Base-by-base conservation (phyloP, 1,140 invertebrate species). In the Lordiphosa mommai region DNA sequence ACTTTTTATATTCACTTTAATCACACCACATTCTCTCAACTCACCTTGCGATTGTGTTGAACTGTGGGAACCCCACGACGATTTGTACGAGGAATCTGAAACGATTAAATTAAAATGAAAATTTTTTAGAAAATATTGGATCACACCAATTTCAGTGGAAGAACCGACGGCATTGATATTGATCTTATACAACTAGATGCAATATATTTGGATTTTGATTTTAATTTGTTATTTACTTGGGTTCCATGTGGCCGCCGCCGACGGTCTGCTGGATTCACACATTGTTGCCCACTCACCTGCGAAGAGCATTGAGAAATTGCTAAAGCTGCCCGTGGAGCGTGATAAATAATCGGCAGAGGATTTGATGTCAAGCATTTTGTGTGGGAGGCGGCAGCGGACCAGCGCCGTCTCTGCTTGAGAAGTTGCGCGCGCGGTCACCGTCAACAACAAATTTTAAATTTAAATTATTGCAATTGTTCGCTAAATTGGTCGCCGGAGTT, bases 261-360 rank as follows among this genome's bases (percentile, higher is more conserved):
- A 67, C 57, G 70, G 80, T 67, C 74, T 68, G 76, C 71, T 57
- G 67, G 74, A 69, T 53, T 85, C 77, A 77, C 72, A 82, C 77
- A 77, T 60, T 57, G 72, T 60, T 61, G 72, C 68, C 72, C 72
- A 90, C 90, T 91, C 91, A 93, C 92, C 92, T 88, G 92, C 92
- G 90, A 93, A 93, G 73, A 93, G 90, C 92, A 93, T 93, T 89
- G 92, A 93, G 91, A 93, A 93, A 88, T 93, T 93, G 89, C 92
- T 92, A 89, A 93, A 93, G 47, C 92, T 93, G 82, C 92, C 92
- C 55, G 87, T 84, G 87, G 92, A 92, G 88, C 92, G 92, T 90
- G 91, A 93, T 76, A 93, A 90, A 88, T 93, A 93, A 91, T 93
- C 92, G 80, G 92, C 91, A 65, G 92, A 92, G 73, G 92, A 92